Evolutionary conservation across 2,888 invertebrate genomes (phyloP), one percentile per base, ranked within the genome.

Genomic region (Seira ritae): DNA sequence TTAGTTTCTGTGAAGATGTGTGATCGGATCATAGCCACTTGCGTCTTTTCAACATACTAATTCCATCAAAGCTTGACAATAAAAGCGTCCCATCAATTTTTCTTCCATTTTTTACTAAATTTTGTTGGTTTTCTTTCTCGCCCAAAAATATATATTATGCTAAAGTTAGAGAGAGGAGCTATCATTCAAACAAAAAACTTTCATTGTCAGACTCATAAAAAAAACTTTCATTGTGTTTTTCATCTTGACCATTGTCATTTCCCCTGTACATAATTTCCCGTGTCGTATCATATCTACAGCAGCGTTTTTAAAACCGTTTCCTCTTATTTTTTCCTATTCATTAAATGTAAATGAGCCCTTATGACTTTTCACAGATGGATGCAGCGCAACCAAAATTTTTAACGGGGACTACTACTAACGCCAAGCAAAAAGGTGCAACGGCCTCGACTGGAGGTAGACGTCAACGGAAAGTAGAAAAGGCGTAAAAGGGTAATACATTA

Each of bases 201-300:
- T n/a, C 22, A 22, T 62, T 62, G 62, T 62, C 1, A n/a, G n/a
- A 31, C 8, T 4, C 2, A 31, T 4, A 31, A 3, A 8, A n/a
- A 50, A 50, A 50, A 50, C 3, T 8, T 50, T n/a, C 22, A 22
- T 62, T 62, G 62, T 62, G n/a, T 6, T 19, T 20, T 50, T 62
- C 62, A 10, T 72, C 72, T 72, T 72, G 62, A 73, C 73, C 73
- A 62, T 73, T 71, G 71, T 71, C 71, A 71, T 71, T n/a, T 42
- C 50, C 6, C 6, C 10, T 10, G 2, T 66, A 31, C 31, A 31
- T 31, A 31, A 66, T 50, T 68, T 15, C 17, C 37, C 37, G n/a
- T 20, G 17, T 70, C 12, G 42, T 19, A 68, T 71, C 31, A 20
- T 73, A 19, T 62, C 62, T 60, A n/a, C 73, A 37, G 10, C 20